Conservation (phyloP, 2,888 invertebrate genomes). For the Ferdinandea cuprea region DNA sequence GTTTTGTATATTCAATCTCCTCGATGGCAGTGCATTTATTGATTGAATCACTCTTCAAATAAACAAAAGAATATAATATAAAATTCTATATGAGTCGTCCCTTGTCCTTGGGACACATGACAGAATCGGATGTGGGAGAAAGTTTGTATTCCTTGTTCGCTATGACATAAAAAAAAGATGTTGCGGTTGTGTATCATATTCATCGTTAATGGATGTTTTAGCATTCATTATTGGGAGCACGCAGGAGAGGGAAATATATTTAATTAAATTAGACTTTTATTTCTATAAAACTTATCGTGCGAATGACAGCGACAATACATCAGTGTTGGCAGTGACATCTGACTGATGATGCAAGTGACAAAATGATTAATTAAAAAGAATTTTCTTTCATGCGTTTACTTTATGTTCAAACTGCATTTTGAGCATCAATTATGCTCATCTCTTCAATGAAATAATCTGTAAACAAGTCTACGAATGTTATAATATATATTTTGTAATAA, state of each 20-base stretch:
- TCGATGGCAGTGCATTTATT: conserved; percentile 64
- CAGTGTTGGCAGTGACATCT: background rate
- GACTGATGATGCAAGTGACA: background rate
- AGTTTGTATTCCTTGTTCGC: conserved; percentile 19
- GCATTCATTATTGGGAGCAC: conserved; percentile 34
- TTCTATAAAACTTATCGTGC: background rate
- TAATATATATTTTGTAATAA: too few relatives aligned
- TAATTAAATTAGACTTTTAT: conserved; percentile 47
- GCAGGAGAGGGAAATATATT: conserved; percentile 40
- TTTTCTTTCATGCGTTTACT: too few relatives aligned
- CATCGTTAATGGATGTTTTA: conserved; percentile 43
- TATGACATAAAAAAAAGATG: conserved; percentile 30
- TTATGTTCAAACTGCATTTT: too few relatives aligned
- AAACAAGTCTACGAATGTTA: too few relatives aligned
- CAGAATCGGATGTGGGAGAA: conserved; percentile 7
- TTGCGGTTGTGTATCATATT: conserved; percentile 44
- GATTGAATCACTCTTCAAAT: conserved; percentile 58
- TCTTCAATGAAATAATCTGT: too few relatives aligned
- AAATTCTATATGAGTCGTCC: conserved; percentile 30
- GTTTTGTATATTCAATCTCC: conserved; percentile 2
- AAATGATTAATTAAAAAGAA: conserved; percentile 8
- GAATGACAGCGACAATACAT: background rate
- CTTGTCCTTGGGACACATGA: conserved; percentile 14
- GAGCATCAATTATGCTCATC: too few relatives aligned
- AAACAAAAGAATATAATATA: background rate